Evolutionary conservation across 2,888 invertebrate genomes (phyloP), one percentile per base, ranked within the genome.

Genomic region (Drosophila borborema): DNA sequence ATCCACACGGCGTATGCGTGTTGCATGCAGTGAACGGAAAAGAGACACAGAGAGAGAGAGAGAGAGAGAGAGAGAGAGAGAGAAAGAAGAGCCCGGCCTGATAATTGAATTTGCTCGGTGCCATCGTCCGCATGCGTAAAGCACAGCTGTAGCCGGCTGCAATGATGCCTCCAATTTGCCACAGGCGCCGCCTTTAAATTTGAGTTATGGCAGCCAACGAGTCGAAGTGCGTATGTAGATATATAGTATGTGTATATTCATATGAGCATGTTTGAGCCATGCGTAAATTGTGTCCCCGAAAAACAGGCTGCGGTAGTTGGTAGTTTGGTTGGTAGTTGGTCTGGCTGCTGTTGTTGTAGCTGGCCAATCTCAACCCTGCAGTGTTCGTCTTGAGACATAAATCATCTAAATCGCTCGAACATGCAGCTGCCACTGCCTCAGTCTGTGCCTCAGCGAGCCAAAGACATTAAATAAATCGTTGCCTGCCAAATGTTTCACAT

Each of bases 331-430:
- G 56, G 60, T 48, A 51, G 71, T 62, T 55, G 74, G 45, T 38
- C 69, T 48, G 53, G 63, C 54, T 71, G 70, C 65, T 68, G 61
- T 61, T 63, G 65, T 31, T 59, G 36, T 14, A 64, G 56, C 72
- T 77, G 74, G 84, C 83, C 86, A 82, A 90, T 90, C 89, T 88
- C 86, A 90, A 89, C 90, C 91, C 91, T 80, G 86, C 67, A 91
- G 91, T 81, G 82, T 80, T 83, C 86, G 86, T 89, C 86, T 86
- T 87, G 79, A 75, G 82, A 89, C 91, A 93, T 93, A 93, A 92
- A 93, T 93, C 92, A 93, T 91, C 83, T 92, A 93, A 93, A 93
- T 93, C 93, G 92, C 93, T 92, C 91, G 86, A 92, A 91, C 92
- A 92, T 91, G 92, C 91, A 92, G 90, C 82, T 86, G 85, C 72